phyloP scores from a whole-genome alignment of 1,140 invertebrate species.

The Monomorium pharaonis region DNA sequence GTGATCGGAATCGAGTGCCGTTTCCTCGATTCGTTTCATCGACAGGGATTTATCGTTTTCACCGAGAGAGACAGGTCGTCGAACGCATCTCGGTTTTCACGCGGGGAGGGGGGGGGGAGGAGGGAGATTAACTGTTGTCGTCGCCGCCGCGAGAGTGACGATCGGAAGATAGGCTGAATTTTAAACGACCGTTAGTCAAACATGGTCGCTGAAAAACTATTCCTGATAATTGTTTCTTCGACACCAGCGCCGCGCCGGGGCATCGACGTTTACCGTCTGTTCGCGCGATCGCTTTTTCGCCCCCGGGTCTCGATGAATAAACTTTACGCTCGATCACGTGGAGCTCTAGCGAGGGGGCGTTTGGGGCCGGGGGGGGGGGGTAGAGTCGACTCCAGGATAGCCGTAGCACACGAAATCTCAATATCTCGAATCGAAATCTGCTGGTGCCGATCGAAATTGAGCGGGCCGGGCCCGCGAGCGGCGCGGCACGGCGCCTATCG shows the following conservation, averaged over 20 bases:
- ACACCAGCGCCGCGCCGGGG: neutral
- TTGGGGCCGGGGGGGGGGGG: neutral
- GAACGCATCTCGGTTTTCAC: constrained; percentile 1
- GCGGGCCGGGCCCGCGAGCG: constrained; percentile 39
- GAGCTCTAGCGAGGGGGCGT: neutral
- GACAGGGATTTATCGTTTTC: constrained; percentile 80
- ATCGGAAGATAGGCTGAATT: neutral
- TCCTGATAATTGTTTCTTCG: neutral
- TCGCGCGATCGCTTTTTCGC: neutral
- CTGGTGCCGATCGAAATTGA: constrained; percentile 49
- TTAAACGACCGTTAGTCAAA: neutral
- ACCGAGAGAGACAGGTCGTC: constrained; percentile 32
- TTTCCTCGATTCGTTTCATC: constrained; percentile 83
- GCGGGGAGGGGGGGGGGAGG: too few relatives aligned
- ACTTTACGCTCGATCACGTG: neutral
- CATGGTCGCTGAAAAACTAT: neutral
- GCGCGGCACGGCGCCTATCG: constrained; percentile 33
- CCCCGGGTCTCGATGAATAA: neutral
- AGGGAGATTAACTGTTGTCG: neutral
- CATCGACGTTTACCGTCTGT: neutral
- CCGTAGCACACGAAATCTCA: constrained; percentile 32
- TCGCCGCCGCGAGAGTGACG: neutral
- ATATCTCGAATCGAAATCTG: constrained; percentile 55
- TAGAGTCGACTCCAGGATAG: constrained; percentile 15
- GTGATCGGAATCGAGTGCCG: constrained; percentile 70